phyloP scores from a whole-genome alignment of 2,888 invertebrate genomes.

The Gari tellinella region DNA sequence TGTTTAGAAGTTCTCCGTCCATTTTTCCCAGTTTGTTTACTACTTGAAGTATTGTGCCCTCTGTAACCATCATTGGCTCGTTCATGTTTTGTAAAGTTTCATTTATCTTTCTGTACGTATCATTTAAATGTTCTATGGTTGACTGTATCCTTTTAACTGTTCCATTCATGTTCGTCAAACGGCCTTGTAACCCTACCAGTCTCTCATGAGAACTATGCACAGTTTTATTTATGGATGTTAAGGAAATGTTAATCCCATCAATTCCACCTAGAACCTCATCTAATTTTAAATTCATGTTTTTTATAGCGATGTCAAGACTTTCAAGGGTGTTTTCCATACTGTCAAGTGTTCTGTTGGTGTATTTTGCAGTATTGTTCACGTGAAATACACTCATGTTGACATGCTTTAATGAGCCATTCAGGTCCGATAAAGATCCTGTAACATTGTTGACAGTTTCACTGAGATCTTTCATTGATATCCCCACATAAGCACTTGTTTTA shows the following conservation, averaged over 20 bases:
- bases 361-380: constrained; percentile 40
- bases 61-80: constrained; percentile 36
- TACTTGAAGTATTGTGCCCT: constrained; percentile 54
- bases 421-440: constrained; percentile 16
- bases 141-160: constrained; percentile 36
- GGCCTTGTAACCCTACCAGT: constrained; percentile 21
- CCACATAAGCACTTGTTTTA: constrained; percentile 30
- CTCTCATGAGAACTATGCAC: constrained; percentile 39
- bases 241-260: constrained; percentile 39
- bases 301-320: constrained; percentile 42
- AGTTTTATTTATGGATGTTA: constrained; percentile 46
- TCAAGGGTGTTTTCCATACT: constrained; percentile 49
- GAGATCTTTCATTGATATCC: constrained; percentile 44
- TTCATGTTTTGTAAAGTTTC: constrained; percentile 38
- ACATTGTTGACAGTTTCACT: constrained; percentile 35
- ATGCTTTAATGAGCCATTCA: constrained; percentile 30
- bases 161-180: constrained; percentile 29
- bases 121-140: constrained; percentile 29
- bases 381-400: constrained; percentile 43
- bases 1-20: constrained; percentile 20
- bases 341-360: constrained; percentile 47
- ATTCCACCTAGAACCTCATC: constrained; percentile 30
- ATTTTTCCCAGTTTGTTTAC: constrained; percentile 34
- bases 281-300: constrained; percentile 25
- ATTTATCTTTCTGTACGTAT: constrained; percentile 41